These are phyloP conservation scores for Mylabris sibirica DNA, from an alignment of 2,888 invertebrate species.

Conservation along the genomic window DNA sequence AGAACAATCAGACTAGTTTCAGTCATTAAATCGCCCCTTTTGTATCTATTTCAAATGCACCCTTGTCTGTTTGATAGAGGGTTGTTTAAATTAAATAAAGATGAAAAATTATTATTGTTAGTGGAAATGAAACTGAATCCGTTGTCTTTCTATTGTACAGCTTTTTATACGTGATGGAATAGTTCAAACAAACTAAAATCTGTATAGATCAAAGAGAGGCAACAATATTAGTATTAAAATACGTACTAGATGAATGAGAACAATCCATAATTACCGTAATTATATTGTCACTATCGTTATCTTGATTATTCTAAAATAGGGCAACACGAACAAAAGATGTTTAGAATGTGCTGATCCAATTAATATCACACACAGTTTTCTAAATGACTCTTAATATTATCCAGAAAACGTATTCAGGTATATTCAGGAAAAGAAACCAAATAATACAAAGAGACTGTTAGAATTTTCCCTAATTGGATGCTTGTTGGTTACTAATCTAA, in stretches of 20 bases:
- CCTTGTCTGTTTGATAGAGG: constrained; percentile 23
- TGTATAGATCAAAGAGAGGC: background rate
- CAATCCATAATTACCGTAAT: too few relatives aligned
- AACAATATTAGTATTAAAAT: background rate
- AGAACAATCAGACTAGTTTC: constrained; percentile 27
- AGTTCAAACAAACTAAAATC: background rate
- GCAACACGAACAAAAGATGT: background rate
- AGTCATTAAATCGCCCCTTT: constrained; percentile 18
- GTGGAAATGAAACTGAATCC: background rate
- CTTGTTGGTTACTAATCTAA: background rate
- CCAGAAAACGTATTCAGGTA: background rate
- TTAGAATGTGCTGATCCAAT: background rate
- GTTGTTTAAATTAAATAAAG: constrained; percentile 7
- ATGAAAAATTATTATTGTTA: background rate
- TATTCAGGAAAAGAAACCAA: background rate
- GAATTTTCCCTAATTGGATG: background rate
- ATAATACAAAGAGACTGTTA: background rate
- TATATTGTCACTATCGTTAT: background rate
- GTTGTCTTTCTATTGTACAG: background rate
- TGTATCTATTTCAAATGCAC: constrained; percentile 32
- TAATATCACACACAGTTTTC: background rate
- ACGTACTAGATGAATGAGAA: background rate
- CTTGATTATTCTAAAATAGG: constrained; percentile 26
- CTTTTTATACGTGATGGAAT: background rate
- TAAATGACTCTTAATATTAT: background rate